Conservation (phyloP, 2,888 invertebrate genomes). For the Pemphredon lugubris region DNA sequence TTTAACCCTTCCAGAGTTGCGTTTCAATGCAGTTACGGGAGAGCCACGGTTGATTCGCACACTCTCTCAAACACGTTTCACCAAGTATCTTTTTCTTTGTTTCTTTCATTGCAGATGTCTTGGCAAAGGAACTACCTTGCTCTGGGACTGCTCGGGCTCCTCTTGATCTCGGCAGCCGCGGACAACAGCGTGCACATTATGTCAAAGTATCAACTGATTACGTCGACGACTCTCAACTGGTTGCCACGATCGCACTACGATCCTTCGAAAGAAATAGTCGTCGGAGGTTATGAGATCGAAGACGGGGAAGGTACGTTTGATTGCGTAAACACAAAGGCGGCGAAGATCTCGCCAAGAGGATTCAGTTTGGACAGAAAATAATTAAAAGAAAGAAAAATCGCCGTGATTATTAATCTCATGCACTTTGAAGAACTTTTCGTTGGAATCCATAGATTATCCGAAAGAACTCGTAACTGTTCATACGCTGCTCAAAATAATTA, state of each 20-base stretch:
- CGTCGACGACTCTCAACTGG: constrained; percentile 92
- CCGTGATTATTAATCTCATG: too few relatives aligned
- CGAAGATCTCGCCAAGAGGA: neutral
- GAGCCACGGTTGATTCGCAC: neutral
- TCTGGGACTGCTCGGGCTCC: constrained; percentile 51
- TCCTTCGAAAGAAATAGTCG: constrained; percentile 85
- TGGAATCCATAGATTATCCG: too few relatives aligned
- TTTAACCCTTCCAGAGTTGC: neutral
- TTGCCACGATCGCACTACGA: constrained; percentile 84
- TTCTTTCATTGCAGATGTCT: constrained; percentile 70
- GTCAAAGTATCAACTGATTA: constrained; percentile 84
- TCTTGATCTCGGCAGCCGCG: constrained; percentile 48
- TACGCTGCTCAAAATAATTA: too few relatives aligned
- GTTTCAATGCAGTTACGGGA: too few relatives aligned
- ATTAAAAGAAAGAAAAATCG: too few relatives aligned
- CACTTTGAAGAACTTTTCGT: too few relatives aligned
- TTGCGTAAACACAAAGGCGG: neutral
- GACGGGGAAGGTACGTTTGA: constrained; percentile 63
- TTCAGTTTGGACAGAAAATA: too few relatives aligned
- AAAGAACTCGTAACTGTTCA: too few relatives aligned
- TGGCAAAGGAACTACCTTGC: constrained; percentile 55
- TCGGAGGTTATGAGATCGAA: constrained; percentile 81
- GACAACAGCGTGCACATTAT: constrained; percentile 80
- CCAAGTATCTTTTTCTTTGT: constrained; percentile 10
- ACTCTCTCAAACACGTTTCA: constrained; percentile 3